phyloP scores from a whole-genome alignment of 2,888 invertebrate genomes.

The Unio delphinus region DNA sequence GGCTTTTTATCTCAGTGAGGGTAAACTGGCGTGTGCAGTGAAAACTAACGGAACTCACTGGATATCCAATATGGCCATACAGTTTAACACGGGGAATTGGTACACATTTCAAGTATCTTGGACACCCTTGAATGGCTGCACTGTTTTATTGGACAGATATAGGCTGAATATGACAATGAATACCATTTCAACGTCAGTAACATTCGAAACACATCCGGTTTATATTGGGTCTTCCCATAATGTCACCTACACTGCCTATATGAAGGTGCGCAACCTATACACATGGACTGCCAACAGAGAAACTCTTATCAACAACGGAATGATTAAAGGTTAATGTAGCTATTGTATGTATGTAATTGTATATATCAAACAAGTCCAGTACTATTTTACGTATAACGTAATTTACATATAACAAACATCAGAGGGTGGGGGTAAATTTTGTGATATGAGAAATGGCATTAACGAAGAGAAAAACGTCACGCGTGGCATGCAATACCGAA shows the following conservation, averaged over 20 bases:
- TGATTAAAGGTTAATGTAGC: slow-evolving; percentile 23
- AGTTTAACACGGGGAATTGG: slow-evolving; percentile 26
- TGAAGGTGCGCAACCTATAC: slow-evolving; percentile 40
- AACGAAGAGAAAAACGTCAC: too few species aligned
- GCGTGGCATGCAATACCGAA: too few species aligned
- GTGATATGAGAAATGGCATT: too few species aligned
- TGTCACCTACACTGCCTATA: slow-evolving; percentile 24
- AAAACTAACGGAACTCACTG: slow-evolving; percentile 36
- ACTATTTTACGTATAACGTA: neutral
- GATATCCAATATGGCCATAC: slow-evolving; percentile 24
- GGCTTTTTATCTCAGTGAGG: slow-evolving; percentile 38
- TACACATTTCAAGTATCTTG: slow-evolving; percentile 39
- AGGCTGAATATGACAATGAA: slow-evolving; percentile 18
- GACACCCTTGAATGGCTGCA: slow-evolving; percentile 28
- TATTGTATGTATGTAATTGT: neutral
- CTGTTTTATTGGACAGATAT: slow-evolving; percentile 32
- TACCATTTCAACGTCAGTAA: slow-evolving; percentile 24
- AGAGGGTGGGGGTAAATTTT: too few species aligned
- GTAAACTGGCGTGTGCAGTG: slow-evolving; percentile 38
- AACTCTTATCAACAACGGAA: slow-evolving; percentile 26
- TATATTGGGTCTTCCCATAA: slow-evolving; percentile 41
- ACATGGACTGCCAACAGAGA: slow-evolving; percentile 44
- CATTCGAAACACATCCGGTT: slow-evolving; percentile 22
- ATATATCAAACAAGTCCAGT: neutral
- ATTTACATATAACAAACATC: neutral